Evolutionary conservation across 92 coral and sea anemone species (phyloP).

Genomic region (Actinernus sp.): DNA sequence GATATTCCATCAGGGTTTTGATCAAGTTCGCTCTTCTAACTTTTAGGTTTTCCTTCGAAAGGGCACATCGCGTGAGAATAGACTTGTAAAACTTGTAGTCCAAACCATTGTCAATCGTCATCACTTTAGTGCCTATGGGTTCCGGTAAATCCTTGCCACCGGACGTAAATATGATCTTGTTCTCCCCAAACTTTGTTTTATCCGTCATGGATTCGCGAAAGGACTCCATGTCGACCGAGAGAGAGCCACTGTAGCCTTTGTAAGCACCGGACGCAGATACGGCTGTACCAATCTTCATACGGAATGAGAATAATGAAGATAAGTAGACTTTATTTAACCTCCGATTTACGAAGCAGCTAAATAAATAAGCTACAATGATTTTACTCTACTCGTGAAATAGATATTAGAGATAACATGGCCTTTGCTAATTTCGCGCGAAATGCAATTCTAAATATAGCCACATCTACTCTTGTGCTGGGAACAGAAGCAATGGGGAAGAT

Average conservation of each 20-base stretch:
- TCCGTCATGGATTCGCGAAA: not conserved
- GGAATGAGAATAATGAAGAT: no score
- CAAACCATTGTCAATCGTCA: not conserved
- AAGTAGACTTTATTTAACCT: no score
- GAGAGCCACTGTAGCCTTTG: constrained; percentile 1
- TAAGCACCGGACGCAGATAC: not conserved
- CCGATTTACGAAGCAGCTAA: no score
- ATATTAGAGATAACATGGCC: no score
- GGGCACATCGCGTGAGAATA: not conserved
- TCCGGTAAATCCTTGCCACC: constrained; percentile 1
- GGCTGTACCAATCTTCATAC: not conserved
- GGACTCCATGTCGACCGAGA: not conserved
- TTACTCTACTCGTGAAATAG: no score
- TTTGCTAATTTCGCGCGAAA: no score
- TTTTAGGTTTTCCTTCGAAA: not conserved
- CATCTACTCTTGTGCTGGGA: no score
- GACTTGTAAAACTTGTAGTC: not conserved
- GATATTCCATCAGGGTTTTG: not conserved
- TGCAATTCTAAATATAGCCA: no score
- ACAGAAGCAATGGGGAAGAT: no score
- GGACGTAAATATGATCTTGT: not conserved
- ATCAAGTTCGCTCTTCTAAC: not conserved
- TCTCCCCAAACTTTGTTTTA: not conserved
- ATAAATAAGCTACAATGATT: no score
- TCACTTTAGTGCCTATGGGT: not conserved